Conservation (phyloP, 1,140 invertebrate genomes). For the Caerostris extrusa region DNA sequence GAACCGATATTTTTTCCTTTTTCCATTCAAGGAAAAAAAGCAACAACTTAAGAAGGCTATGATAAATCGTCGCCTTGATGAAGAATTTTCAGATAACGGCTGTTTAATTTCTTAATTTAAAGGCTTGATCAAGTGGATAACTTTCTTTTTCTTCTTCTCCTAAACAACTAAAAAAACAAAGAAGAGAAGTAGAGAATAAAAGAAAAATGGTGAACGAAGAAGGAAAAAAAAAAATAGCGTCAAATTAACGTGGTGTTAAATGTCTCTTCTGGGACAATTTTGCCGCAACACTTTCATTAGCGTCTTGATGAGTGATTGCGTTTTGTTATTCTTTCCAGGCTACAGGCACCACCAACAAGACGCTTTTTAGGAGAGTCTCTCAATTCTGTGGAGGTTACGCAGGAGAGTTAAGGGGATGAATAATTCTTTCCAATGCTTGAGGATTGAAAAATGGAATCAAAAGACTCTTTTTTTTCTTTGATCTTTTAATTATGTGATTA, state of each 20-base stretch:
- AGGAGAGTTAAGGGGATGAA: background rate
- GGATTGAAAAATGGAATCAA: background rate
- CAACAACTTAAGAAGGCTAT: background rate
- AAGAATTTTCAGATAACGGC: background rate
- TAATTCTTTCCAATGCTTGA: background rate
- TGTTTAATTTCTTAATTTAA: slow-evolving; percentile 28
- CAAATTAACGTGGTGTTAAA: slow-evolving; percentile 34
- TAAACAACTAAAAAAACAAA: background rate
- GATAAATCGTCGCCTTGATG: background rate
- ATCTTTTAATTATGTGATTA: background rate
- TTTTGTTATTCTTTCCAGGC: background rate
- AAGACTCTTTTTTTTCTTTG: background rate
- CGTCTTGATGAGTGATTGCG: background rate
- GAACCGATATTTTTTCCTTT: background rate
- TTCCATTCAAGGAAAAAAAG: background rate
- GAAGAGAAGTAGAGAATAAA: background rate
- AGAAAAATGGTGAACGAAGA: background rate
- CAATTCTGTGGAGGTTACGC: background rate
- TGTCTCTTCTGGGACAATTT: slow-evolving; percentile 25
- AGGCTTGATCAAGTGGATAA: background rate
- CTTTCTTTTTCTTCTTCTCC: background rate
- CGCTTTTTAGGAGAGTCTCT: background rate
- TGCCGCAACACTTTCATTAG: slow-evolving; percentile 8
- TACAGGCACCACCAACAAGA: background rate
- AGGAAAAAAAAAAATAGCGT: background rate